Conservation (phyloP, 2,888 invertebrate genomes). For the Oxystoma pomonae region DNA sequence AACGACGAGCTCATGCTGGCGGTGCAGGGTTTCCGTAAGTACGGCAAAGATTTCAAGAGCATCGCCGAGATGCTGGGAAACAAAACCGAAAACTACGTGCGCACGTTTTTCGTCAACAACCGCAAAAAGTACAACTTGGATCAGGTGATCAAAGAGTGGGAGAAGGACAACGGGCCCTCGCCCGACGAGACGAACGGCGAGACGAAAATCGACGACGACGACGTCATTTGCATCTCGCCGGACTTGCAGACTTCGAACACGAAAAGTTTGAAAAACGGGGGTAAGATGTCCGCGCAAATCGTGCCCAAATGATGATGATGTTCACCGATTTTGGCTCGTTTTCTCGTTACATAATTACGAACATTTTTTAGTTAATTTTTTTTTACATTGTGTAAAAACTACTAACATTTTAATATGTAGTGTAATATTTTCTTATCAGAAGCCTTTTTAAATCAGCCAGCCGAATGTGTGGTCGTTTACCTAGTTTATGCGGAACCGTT, state of each 20-base stretch:
- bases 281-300: conserved; percentile 28
- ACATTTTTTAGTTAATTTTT: conserved; percentile 10
- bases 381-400: conserved; percentile 12
- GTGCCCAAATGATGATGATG: conserved; percentile 41
- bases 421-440: too few species aligned
- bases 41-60: conserved; percentile 85
- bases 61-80: conserved; percentile 94
- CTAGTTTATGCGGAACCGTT: too few species aligned
- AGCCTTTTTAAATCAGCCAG: too few species aligned
- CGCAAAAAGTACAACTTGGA: conserved; percentile 83
- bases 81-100: conserved; percentile 89
- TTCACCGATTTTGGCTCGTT: conserved; percentile 2
- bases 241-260: conserved; percentile 41
- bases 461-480: too few species aligned
- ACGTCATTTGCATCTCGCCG: conserved; percentile 50
- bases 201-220: conserved; percentile 31
- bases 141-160: conserved; percentile 78
- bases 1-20: conserved; percentile 89
- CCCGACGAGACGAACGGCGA: conserved; percentile 43
- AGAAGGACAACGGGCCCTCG: conserved; percentile 45
- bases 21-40: conserved; percentile 70
- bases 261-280: conserved; percentile 39
- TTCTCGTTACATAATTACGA: conserved; percentile 5
- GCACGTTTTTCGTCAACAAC: conserved; percentile 89
- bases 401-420: conserved; percentile 1